phyloP scores from a whole-genome alignment of 2,113 vertebrate genomes.

The Grammatotria lemairii region DNA sequence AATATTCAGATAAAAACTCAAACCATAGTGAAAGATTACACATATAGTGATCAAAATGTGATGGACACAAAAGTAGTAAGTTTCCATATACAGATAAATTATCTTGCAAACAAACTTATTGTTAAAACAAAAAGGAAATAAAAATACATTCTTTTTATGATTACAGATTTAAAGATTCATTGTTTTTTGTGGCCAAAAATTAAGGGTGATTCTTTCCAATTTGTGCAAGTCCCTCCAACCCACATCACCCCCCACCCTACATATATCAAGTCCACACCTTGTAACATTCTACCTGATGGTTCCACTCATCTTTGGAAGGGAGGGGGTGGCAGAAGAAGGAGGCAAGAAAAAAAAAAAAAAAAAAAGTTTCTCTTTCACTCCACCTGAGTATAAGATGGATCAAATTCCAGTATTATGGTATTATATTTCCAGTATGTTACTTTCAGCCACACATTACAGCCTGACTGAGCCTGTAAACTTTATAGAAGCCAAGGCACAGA shows the following conservation, averaged over 20 bases:
- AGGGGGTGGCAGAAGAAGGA: neutral
- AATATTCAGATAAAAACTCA: neutral
- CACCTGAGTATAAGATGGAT: slow-evolving; percentile 44
- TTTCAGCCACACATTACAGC: neutral
- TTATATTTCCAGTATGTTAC: neutral
- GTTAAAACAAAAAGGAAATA: neutral
- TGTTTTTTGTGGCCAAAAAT: slow-evolving; percentile 3
- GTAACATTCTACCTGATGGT: slow-evolving; percentile 13
- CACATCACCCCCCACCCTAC: neutral
- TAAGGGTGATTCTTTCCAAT: neutral
- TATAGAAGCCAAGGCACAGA: slow-evolving; percentile 71
- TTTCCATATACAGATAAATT: neutral
- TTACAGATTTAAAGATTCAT: neutral
- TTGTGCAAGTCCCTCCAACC: neutral
- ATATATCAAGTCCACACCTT: neutral
- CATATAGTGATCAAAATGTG: neutral
- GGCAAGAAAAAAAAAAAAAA: neutral
- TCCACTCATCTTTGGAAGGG: neutral
- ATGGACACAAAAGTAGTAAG: neutral
- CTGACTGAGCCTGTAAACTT: neutral
- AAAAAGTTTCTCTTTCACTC: neutral
- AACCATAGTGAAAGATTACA: neutral
- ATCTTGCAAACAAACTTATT: neutral
- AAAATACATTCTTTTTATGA: slow-evolving; percentile 22
- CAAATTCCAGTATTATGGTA: neutral